phyloP scores from a whole-genome alignment of 2,888 invertebrate species.

The Meteorus colon region DNA sequence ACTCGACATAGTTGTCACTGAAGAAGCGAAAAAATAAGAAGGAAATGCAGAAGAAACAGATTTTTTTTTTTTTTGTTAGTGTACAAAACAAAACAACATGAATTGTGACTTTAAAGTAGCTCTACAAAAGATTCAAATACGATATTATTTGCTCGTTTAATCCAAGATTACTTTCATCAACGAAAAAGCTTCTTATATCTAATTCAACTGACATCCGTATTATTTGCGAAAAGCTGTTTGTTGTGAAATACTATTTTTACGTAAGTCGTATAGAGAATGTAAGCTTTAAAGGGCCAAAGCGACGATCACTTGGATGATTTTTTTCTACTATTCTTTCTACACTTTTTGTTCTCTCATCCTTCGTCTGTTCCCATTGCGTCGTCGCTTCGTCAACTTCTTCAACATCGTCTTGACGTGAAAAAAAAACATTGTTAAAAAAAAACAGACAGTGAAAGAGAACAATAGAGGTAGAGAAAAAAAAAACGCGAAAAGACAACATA shows the following conservation, averaged over 20 bases:
- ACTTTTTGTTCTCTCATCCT: slow-evolving; percentile 3
- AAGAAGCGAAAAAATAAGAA: background rate
- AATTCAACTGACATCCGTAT: slow-evolving; percentile 26
- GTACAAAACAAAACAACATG: background rate
- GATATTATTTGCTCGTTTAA: background rate
- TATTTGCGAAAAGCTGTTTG: slow-evolving; percentile 27
- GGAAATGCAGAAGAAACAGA: background rate
- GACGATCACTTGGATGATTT: slow-evolving; percentile 23
- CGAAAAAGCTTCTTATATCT: slow-evolving; percentile 8
- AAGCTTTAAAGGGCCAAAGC: slow-evolving; percentile 18
- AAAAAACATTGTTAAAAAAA: background rate
- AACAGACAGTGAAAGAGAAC: background rate
- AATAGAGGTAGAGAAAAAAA: slow-evolving; percentile 8
- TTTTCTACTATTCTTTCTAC: slow-evolving; percentile 4
- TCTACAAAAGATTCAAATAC: background rate
- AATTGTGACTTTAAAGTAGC: background rate
- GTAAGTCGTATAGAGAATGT: slow-evolving; percentile 25
- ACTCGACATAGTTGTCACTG: background rate
- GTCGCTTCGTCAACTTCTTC: slow-evolving; percentile 11
- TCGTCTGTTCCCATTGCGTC: background rate
- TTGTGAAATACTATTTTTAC: slow-evolving; percentile 17
- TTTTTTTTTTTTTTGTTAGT: background rate
- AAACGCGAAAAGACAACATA: slow-evolving; percentile 9
- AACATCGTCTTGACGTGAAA: slow-evolving; percentile 15
- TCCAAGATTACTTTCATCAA: slow-evolving; percentile 5